These are phyloP conservation scores for Probaryconus sp. DNA, from an alignment of 1,140 invertebrate genomes.

Conservation along the genomic window DNA sequence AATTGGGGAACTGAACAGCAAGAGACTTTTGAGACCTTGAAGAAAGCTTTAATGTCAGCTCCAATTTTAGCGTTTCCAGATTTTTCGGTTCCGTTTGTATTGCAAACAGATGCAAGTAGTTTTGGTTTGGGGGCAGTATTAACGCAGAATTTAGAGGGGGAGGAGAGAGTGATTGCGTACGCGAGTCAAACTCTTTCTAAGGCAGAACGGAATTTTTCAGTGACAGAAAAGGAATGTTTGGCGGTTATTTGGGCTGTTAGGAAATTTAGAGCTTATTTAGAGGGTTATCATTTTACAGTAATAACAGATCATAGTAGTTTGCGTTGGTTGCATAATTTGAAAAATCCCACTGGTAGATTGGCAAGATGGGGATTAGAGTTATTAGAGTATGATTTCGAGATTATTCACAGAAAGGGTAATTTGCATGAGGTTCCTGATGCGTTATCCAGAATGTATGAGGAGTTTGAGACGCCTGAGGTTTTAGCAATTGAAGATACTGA, in stretches of 20 bases:
- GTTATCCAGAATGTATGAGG: slow-evolving; percentile 8
- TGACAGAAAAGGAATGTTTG: slow-evolving; percentile 38
- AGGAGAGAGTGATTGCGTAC: slow-evolving; percentile 29
- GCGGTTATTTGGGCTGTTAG: slow-evolving; percentile 2
- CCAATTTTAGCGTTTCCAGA: slow-evolving; percentile 42
- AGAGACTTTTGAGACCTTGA: background rate
- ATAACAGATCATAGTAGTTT: slow-evolving; percentile 19
- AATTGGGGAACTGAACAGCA: background rate
- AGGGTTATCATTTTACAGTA: slow-evolving; percentile 6
- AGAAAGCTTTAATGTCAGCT: slow-evolving; percentile 13
- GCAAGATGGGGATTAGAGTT: slow-evolving; percentile 11
- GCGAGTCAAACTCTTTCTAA: slow-evolving; percentile 19
- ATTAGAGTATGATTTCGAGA: slow-evolving; percentile 6
- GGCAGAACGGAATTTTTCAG: slow-evolving; percentile 43
- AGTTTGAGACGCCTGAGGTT: background rate
- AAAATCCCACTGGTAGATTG: background rate
- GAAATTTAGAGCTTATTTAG: slow-evolving; percentile 7
- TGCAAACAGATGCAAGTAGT: slow-evolving; percentile 54
- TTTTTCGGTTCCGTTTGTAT: slow-evolving; percentile 34
- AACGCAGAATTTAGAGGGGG: slow-evolving; percentile 21
- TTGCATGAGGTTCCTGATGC: slow-evolving; percentile 19
- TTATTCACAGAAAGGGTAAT: slow-evolving; percentile 15
- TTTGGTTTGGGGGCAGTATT: slow-evolving; percentile 53
- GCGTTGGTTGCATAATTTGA: background rate
- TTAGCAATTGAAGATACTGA: background rate